Conservation (phyloP, 2,797 vertebrate species). For the Gorsachius magnificus region DNA sequence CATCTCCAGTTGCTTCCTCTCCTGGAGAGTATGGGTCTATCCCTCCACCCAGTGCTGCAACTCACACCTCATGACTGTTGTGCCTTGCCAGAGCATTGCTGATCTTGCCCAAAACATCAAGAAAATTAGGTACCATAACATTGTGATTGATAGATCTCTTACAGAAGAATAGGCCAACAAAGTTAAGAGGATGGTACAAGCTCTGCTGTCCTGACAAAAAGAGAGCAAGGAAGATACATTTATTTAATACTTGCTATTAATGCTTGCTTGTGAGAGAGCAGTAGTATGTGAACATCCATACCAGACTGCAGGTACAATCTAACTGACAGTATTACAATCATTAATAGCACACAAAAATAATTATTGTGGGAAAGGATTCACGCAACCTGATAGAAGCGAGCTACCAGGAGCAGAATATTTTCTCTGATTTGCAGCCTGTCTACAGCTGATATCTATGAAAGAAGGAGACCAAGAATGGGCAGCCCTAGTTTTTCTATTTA, state of each 20-base stretch:
- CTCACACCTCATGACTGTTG: neutral
- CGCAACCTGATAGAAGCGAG: neutral
- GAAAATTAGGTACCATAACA: neutral
- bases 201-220: neutral
- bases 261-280: accelerated
- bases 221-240: neutral
- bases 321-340: neutral
- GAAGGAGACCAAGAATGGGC: neutral
- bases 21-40: neutral
- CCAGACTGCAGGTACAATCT: neutral
- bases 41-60: neutral
- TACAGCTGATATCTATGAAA: neutral
- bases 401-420: neutral
- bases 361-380: neutral
- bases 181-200: neutral
- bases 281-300: neutral
- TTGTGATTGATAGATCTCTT: neutral
- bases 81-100: neutral
- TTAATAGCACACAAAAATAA: neutral
- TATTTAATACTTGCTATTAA: neutral
- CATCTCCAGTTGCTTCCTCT: neutral
- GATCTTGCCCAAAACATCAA: neutral
- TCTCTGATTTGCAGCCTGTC: neutral
- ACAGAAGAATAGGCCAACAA: neutral
- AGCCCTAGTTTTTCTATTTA: neutral